Base-by-base conservation (phyloP, 2,113 vertebrate genomes). In the Natator depressus region DNA sequence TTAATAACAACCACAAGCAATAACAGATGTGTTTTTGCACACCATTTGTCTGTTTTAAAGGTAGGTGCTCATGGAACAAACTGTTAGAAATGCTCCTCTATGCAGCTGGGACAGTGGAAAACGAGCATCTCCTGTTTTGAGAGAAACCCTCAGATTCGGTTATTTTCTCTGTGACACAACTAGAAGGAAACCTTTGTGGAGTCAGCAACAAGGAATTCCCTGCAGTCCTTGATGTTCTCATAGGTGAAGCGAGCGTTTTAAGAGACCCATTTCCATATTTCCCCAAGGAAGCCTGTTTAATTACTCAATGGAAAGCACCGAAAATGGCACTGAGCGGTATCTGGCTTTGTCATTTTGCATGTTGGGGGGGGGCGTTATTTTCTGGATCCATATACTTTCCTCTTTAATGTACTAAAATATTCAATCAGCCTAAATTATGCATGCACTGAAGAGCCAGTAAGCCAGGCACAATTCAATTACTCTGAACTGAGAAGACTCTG, bases 371-470 rank as follows among this genome's bases (percentile, higher is more conserved):
- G 49, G 12, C 4, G 82, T 90, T 88, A 59, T 93, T 92, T 94
- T 14, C 75, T 55, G 20, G 51, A 69, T 86, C 91, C 51, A 80
- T 91, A 92, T 27, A 42, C 51, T 95, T 95, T 94, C 81, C 83
- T 89, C 89, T 84, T 72, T 93, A 95, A 97, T 94, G 92, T 89
- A 89, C 88, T 49, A 91, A 94, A 96, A 95, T 97, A 95, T 90
- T 96, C 90, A 90, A 91, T 97, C 95, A 88, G 86, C 65, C 87
- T 97, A 91, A 97, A 96, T 97, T 97, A 98, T 91, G 84, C 88
- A 89, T 88, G 93, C 78, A 57, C 9, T 94, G 80, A 59, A 90
- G 72, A 97, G 96, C 80, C 93, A 96, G 87, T 75, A 46, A 79
- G 72, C 22, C 42, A 89, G 88, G 51, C 85, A 89, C 54, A 88